Evolutionary conservation across 2,888 invertebrate genomes (phyloP), one percentile per base, ranked within the genome.

Genomic region (Scrobipalpa atriplicella): DNA sequence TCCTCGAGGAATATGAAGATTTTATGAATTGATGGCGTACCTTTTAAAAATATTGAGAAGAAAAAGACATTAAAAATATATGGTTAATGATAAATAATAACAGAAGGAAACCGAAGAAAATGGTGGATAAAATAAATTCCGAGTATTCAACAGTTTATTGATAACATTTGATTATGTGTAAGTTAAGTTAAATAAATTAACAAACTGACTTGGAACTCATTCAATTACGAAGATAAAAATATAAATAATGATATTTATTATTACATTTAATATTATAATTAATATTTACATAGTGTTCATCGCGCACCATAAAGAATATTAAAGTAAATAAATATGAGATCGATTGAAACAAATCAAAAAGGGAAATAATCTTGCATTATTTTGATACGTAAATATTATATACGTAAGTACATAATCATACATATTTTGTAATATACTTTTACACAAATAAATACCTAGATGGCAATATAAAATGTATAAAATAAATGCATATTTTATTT

Each of bases 91-190:
- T 29, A 29, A 3, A 2, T 29, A 29, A 29, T 29, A 21, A 1
- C 16, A 52, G 19, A 19, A 11, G 19, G 11, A 16, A 19, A 52
- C 9, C 3, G 10, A 52, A 58, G 29, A 58, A 19, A 13, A 39
- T 8, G 7, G 19, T 39, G 6, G 29, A 29, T 5, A 29, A 62
- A 43, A 47, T 54, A 39, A 18, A 13, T 1, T 56, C 43, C 64
- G 75, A 81, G 84, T 85, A 85, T 88, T 85, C 85, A 88, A 87
- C 80, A 85, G 85, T 85, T 83, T 82, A 84, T 86, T 86, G 77
- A 84, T 84, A 84, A 81, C 79, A 85, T 82, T 82, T 73, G 78
- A 75, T 78, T 81, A 82, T 78, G 81, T 78, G 81, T 77, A 76
- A 81, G 79, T 78, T 78, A 75, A 80, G 77, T 75, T 16, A 78